Evolutionary conservation across 2,113 vertebrate species (phyloP), one percentile per base, ranked within the genome.

Genomic region (Pelobates fuscus): DNA sequence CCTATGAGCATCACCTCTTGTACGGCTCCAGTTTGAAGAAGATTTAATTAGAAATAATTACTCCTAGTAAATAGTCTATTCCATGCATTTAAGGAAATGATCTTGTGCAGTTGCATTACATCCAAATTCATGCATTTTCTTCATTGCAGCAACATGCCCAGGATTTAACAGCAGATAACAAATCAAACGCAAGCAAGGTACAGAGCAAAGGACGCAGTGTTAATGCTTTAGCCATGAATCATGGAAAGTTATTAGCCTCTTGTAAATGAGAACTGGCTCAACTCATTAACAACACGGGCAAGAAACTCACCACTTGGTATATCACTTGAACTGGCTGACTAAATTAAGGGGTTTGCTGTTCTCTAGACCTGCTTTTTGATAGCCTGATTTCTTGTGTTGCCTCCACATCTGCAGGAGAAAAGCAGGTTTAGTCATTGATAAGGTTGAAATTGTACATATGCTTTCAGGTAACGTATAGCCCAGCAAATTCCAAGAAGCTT

Each of bases 331-430:
- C 89, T 91, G 92, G 91, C 88, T 89, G 85, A 77, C 77, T 84
- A 88, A 92, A 83, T 94, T 94, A 97, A 92, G 95, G 96, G 94
- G 91, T 94, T 91, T 94, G 92, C 89, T 93, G 95, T 93, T 95
- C 96, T 91, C 93, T 95, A 86, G 92, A 94, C 92, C 93, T 95
- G 95, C 93, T 94, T 95, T 98, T 97, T 90, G 95, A 93, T 92
- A 95, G 94, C 93, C 94, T 98, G 94, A 91, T 92, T 90, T 95
- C 92, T 88, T 90, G 92, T 85, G 92, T 86, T 89, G 90, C 93
- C 92, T 97, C 94, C 94, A 96, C 89, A 98, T 99, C 96, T 99
- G 97, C 90, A 93, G 95, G 91, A 98, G 89, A 98, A 95, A 97
- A 95, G 95, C 86, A 96, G 89, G 91, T 93, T 71, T 83, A 77